A percentile compares a stretch with the other conserved stretches of the same genome.
These are phyloP conservation scores for Momotus momota DNA, from an alignment of 2,797 vertebrate species.

Conservation along the genomic window DNA sequence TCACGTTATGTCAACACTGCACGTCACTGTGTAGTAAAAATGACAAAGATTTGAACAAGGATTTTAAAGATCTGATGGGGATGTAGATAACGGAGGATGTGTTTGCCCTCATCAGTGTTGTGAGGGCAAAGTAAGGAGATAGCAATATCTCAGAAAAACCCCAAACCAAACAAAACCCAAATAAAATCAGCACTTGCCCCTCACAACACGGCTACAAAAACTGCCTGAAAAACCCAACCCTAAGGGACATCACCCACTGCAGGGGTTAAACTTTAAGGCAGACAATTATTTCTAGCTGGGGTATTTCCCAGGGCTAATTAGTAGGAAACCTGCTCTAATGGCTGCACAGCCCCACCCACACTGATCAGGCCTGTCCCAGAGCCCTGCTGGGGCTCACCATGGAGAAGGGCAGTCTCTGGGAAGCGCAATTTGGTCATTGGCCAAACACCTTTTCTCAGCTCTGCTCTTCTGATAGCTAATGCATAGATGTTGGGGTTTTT, in stretches of 20 bases:
- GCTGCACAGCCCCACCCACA: neutral
- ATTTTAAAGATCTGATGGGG: neutral
- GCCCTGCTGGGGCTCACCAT: neutral
- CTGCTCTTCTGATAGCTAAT: neutral
- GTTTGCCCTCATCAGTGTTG: neutral
- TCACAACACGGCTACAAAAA: neutral
- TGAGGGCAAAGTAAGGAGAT: neutral
- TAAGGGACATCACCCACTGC: neutral
- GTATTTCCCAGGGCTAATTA: neutral
- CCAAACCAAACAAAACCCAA: too few relatives aligned
- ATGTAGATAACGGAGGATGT: neutral
- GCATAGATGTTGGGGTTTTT: accelerated
- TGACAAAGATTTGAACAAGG: neutral
- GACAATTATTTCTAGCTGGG: neutral
- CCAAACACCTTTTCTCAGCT: neutral
- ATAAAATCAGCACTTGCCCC: neutral
- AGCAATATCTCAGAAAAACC: neutral
- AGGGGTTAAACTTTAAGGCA: neutral
- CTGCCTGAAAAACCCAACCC: neutral
- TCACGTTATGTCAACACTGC: neutral
- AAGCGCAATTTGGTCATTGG: neutral
- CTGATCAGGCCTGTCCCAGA: neutral
- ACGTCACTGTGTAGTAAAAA: neutral
- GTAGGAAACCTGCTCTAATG: neutral
- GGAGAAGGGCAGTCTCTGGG: neutral